These are phyloP conservation scores for Drosophila sturtevanti DNA, from an alignment of 1,140 invertebrate genomes.

Conservation along the genomic window DNA sequence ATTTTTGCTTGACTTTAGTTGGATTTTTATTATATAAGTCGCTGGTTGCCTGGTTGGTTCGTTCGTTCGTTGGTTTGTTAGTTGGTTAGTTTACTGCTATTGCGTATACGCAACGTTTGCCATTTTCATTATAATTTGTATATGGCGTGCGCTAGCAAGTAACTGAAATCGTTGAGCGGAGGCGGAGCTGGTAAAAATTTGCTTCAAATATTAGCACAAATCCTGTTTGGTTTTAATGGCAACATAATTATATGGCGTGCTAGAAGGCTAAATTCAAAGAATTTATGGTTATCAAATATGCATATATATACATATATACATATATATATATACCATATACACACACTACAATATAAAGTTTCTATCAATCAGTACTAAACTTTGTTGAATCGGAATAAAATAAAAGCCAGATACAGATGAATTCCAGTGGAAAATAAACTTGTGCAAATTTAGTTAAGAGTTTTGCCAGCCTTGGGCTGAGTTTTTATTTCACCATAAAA, in stretches of 20 bases:
- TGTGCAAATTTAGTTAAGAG: background rate
- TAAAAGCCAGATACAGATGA: background rate
- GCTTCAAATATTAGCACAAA: constrained; percentile 65
- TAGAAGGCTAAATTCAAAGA: background rate
- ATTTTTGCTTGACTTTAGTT: constrained; percentile 75
- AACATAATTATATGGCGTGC: constrained; percentile 68
- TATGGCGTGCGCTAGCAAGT: constrained; percentile 55
- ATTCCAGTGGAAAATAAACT: background rate
- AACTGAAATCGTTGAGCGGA: constrained; percentile 13
- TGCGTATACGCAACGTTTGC: constrained; percentile 71
- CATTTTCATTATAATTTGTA: constrained; percentile 72
- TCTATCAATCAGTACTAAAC: background rate
- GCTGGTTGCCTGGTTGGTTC: constrained; percentile 9
- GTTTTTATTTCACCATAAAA: background rate
- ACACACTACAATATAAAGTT: too few relatives aligned
- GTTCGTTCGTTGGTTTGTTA: constrained; percentile 13
- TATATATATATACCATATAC: background rate
- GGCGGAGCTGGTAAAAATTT: constrained; percentile 41
- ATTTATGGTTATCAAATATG: background rate
- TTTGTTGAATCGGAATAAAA: background rate
- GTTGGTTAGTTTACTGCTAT: constrained; percentile 12
- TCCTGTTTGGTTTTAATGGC: constrained; percentile 50
- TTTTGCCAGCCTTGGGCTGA: background rate
- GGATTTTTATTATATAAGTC: constrained; percentile 73
- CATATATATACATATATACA: background rate